A percentile compares a stretch with the other conserved stretches of the same genome.
phyloP scores from a whole-genome alignment of 2,888 invertebrate genomes.

The Orthosia incerta region DNA sequence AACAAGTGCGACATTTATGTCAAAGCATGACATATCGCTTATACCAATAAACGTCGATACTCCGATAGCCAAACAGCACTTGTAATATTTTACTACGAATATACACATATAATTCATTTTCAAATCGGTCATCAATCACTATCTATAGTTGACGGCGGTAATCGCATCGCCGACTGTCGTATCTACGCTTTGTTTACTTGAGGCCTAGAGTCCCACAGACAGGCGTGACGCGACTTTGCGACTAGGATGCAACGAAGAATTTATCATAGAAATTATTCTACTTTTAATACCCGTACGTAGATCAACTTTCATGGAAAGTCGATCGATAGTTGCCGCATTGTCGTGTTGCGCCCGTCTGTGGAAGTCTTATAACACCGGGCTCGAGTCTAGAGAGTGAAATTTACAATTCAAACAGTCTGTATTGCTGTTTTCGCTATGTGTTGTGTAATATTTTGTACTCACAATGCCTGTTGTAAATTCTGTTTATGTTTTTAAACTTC shows the following conservation, averaged over 20 bases:
- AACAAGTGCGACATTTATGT: conserved; percentile 2
- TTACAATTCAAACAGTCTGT: conserved; percentile 35
- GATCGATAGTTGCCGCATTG: neutral
- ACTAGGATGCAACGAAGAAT: neutral
- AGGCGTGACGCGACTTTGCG: neutral
- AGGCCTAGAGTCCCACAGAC: neutral
- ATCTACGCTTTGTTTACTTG: conserved; percentile 55
- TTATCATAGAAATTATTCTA: neutral
- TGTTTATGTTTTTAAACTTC: conserved; percentile 16
- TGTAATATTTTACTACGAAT: conserved; percentile 35
- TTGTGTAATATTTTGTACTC: conserved; percentile 17
- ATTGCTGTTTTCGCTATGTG: conserved; percentile 23
- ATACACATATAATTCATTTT: conserved; percentile 45
- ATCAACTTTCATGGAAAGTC: too few species aligned
- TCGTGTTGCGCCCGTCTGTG: too few species aligned
- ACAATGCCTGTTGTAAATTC: conserved; percentile 32
- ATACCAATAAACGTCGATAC: conserved; percentile 35
- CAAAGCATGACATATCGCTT: conserved; percentile 23
- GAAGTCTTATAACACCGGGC: neutral
- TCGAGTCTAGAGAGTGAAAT: conserved; percentile 26
- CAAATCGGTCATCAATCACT: conserved; percentile 60
- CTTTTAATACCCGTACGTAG: too few species aligned
- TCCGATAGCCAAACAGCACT: conserved; percentile 30
- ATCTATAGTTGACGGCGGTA: conserved; percentile 56
- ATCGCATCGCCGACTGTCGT: conserved; percentile 56